Evolutionary conservation across 2,113 vertebrate genomes (phyloP), one percentile per base, ranked within the genome.

Genomic region (Sceloporus tristichus): DNA sequence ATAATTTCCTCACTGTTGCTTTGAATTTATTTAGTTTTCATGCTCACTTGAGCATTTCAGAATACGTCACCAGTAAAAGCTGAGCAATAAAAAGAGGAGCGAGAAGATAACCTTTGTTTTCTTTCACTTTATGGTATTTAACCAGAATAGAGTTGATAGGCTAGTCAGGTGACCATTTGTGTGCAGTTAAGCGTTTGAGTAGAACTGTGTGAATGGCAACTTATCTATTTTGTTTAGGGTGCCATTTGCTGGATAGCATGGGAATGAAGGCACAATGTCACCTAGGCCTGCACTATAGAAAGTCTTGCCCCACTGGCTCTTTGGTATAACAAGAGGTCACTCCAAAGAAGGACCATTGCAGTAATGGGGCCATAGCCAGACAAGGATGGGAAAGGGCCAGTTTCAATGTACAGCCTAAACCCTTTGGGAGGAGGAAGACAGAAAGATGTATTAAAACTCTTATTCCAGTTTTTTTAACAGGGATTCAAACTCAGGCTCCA

Each of bases 1-100:
- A 75, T 21, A 0, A 74, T 90, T 87, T 92, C 89, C 86, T 34
- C 82, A 59, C 18, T 78, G 54, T 48, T 77, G 54, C 0, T 82
- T 91, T 88, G 79, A 70, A 4, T 85, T 82, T 34, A 56, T 76
- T 81, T 80, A 53, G 42, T 65, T 88, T 40, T 91, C 10, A 48
- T 23, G 42, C 38, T 91, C 84, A 84, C 5, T 8, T 0, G 1
- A 87, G 5, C 38, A 38, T 84, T 91, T 75, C 85, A 78, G 54
- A 82, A 70, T 87, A 66, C 70, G 21, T 90, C 80, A 56, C 23
- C 85, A 82, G 73, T 0, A 77, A 75, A 85, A 85, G 40, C 83
- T 91, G 90, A 91, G 84, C 21, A 91, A 68, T 80, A 91, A 79
- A 21, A 70, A 21, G 7, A 62, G 29, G 5, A 10, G 65, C 71